phyloP scores from a whole-genome alignment of 2,888 invertebrate species.

The Norana najaformis region DNA sequence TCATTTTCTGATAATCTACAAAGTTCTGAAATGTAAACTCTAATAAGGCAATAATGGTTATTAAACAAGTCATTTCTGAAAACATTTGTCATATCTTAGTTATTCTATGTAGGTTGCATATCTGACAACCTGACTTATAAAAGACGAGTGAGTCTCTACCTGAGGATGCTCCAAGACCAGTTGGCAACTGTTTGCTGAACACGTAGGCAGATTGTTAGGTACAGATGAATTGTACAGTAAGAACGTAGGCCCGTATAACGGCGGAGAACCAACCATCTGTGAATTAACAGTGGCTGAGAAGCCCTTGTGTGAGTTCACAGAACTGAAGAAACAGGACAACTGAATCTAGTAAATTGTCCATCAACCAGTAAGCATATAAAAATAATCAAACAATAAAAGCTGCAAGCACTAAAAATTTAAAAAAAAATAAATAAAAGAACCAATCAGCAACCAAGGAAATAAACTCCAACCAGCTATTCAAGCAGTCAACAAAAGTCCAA shows the following conservation, averaged over 20 bases:
- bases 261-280: not conserved
- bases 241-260: not conserved
- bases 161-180: not conserved
- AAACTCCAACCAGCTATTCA: no score
- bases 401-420: no score
- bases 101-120: not conserved
- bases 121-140: not conserved
- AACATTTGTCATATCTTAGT: not conserved
- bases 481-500: no score
- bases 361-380: not conserved
- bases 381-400: not conserved
- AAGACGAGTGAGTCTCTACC: not conserved
- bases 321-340: not conserved
- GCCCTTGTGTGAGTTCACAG: not conserved
- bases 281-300: not conserved
- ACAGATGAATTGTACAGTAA: constrained; percentile 13
- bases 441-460: no score
- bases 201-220: not conserved
- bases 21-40: not conserved
- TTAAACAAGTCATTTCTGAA: not conserved
- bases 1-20: not conserved
- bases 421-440: no score
- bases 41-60: not conserved
- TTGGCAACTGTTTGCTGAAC: constrained; percentile 1
- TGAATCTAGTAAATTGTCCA: not conserved